A percentile compares a stretch with the other conserved stretches of the same genome.
phyloP scores from a whole-genome alignment of 2,797 vertebrate species.

The Hephaestus fuliginosus region DNA sequence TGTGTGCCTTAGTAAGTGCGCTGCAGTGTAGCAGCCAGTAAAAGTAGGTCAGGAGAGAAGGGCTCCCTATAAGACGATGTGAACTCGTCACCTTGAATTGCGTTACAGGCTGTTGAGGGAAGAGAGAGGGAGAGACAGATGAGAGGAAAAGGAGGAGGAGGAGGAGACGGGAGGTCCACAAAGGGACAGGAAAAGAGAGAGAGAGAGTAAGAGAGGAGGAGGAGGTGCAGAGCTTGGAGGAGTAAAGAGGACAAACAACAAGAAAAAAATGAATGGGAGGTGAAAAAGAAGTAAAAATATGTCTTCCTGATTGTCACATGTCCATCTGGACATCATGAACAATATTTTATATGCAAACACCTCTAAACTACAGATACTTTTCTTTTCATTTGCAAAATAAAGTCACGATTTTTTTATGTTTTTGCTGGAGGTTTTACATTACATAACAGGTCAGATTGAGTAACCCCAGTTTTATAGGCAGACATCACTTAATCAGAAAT shows the following conservation, averaged over 20 bases:
- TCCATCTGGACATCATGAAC: not conserved
- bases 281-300: constrained; percentile 12
- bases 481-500: no score
- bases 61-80: constrained; percentile 86
- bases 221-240: not conserved
- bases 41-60: constrained; percentile 90
- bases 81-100: constrained; percentile 92
- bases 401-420: not conserved
- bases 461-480: no score
- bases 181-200: constrained; percentile 15
- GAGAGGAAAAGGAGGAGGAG: constrained; percentile 29
- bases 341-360: not conserved
- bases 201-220: not conserved
- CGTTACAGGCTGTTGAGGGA: constrained; percentile 82
- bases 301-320: not conserved
- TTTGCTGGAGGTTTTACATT: not conserved
- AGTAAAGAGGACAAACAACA: constrained; percentile 26
- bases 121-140: constrained; percentile 62
- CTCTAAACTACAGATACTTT: not conserved
- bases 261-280: constrained; percentile 4
- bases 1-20: not conserved
- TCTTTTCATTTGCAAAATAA: not conserved
- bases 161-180: constrained; percentile 31
- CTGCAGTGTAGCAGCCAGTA: constrained; percentile 55
- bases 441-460: not conserved